Percentiles rank a stretch among this genome's conserved stretches.
These are phyloP conservation scores for Battus philenor DNA, from an alignment of 1,140 invertebrate genomes.

Conservation along the genomic window DNA sequence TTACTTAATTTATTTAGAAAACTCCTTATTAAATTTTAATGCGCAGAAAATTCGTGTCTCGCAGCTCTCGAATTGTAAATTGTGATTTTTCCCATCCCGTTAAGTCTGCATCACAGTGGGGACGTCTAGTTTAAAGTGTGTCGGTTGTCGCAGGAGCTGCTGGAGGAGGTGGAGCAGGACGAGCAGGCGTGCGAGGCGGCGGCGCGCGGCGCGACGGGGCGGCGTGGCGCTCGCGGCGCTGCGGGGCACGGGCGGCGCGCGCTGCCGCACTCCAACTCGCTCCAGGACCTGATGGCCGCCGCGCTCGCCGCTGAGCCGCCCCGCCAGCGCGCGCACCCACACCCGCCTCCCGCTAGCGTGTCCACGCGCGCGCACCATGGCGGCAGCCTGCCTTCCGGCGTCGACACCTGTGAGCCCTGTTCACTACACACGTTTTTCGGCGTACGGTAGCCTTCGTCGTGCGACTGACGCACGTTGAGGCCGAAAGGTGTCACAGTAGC, in stretches of 20 bases:
- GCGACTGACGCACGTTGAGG: too few relatives aligned
- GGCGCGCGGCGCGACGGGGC: constrained; percentile 31
- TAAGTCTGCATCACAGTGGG: too few relatives aligned
- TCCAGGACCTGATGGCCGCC: constrained; percentile 63
- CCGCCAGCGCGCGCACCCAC: constrained; percentile 31
- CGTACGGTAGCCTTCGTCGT: too few relatives aligned
- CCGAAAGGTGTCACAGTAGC: too few relatives aligned
- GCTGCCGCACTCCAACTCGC: constrained; percentile 47
- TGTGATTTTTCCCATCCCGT: too few relatives aligned
- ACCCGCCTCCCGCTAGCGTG: constrained; percentile 37
- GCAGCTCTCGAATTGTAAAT: too few relatives aligned
- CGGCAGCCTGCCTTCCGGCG: constrained; percentile 69
- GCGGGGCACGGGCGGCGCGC: constrained; percentile 35
- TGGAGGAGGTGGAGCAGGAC: constrained; percentile 66
- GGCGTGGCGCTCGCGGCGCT: constrained; percentile 28
- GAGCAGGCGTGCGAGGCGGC: constrained; percentile 59
- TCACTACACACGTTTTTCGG: not conserved
- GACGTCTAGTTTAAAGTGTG: too few relatives aligned
- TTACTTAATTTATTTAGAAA: too few relatives aligned
- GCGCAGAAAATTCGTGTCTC: too few relatives aligned
- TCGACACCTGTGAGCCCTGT: constrained; percentile 57
- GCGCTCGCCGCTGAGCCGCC: constrained; percentile 36
- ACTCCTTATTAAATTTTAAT: too few relatives aligned
- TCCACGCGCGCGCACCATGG: constrained; percentile 63
- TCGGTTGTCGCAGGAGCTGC: constrained; percentile 43